Evolutionary conservation across 2,888 invertebrate genomes (phyloP).

Genomic region (Cistogaster globosa): DNA sequence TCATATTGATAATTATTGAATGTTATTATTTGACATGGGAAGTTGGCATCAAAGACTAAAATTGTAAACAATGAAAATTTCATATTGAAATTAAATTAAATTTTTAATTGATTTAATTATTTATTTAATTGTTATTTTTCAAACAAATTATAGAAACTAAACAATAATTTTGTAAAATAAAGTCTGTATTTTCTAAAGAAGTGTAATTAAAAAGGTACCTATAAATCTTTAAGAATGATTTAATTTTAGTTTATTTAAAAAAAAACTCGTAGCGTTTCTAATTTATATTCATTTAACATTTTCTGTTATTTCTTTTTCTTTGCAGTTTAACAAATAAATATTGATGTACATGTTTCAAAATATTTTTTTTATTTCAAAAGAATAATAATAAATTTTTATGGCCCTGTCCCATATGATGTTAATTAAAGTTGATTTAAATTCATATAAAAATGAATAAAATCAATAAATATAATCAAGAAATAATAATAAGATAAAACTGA

Average conservation of each 20-base stretch:
- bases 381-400: conserved; percentile 48
- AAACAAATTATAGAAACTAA: too few relatives aligned
- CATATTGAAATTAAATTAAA: too few relatives aligned
- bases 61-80: too few relatives aligned
- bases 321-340: conserved; percentile 4
- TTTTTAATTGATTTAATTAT: too few relatives aligned
- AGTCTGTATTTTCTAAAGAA: too few relatives aligned
- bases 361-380: background rate
- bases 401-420: conserved; percentile 63
- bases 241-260: background rate
- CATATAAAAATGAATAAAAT: conserved; percentile 53
- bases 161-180: too few relatives aligned
- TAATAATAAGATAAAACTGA: background rate
- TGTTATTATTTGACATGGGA: too few relatives aligned
- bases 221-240: too few relatives aligned
- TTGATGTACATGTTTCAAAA: background rate
- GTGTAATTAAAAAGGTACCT: too few relatives aligned
- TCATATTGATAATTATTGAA: too few relatives aligned
- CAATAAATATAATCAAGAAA: conserved; percentile 52
- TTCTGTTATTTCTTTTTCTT: conserved; percentile 34
- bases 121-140: too few relatives aligned
- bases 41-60: too few relatives aligned
- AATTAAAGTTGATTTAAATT: conserved; percentile 61
- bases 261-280: background rate
- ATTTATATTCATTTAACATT: conserved; percentile 29